Percentiles rank a stretch among this genome's conserved stretches.
Conservation (phyloP, 2,888 invertebrate species). For the Caenorhabditis virilis region DNA sequence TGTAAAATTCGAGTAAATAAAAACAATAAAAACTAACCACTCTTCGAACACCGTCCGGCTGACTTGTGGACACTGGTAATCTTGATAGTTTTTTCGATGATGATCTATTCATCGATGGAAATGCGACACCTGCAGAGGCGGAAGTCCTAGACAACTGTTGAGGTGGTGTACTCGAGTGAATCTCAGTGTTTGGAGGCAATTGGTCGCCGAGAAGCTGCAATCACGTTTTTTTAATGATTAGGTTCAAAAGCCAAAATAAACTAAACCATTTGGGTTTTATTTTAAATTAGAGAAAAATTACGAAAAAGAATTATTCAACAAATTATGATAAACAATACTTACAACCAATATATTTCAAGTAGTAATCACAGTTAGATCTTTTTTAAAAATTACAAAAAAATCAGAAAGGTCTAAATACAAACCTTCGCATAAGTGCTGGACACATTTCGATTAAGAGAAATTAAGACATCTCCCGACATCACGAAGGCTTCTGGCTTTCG, state of each 20-base stretch:
- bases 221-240: conserved; percentile 3
- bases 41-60: conserved; percentile 32
- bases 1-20: no score
- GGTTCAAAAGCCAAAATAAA: no score
- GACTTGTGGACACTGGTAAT: conserved; percentile 41
- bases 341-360: neutral
- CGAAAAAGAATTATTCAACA: no score
- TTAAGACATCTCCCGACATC: conserved; percentile 65
- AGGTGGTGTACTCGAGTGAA: conserved; percentile 29
- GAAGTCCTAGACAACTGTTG: conserved; percentile 30
- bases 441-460: conserved; percentile 59
- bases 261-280: no score
- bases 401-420: neutral
- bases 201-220: conserved; percentile 55
- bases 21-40: conserved; percentile 2
- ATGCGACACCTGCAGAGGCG: conserved; percentile 51
- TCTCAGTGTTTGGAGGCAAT: conserved; percentile 51
- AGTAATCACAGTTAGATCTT: neutral
- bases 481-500: conserved; percentile 62
- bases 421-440: conserved; percentile 66
- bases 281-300: no score
- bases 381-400: neutral
- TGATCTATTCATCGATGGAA: conserved; percentile 43
- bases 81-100: conserved; percentile 17
- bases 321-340: neutral